A percentile compares a stretch with the other conserved stretches of the same genome.
Evolutionary conservation across 1,140 invertebrate genomes (phyloP).

Genomic region (Dolichoris vasculosae): DNA sequence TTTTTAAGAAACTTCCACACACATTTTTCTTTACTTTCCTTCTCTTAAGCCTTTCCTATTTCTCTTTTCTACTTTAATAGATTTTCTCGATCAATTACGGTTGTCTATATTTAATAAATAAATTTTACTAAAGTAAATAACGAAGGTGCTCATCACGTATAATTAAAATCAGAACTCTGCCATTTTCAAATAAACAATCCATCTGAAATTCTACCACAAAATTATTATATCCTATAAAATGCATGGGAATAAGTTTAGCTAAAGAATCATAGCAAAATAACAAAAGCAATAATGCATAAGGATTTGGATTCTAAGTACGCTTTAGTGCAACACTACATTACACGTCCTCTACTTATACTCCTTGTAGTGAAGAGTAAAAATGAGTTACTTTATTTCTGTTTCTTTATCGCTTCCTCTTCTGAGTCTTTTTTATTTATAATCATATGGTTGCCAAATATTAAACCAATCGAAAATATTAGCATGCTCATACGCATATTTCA

Average conservation of each 20-base stretch:
- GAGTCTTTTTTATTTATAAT: no score
- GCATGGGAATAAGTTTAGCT: neutral
- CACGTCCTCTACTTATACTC: neutral
- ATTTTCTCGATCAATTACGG: conserved; percentile 57
- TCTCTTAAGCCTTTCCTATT: neutral
- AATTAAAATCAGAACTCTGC: conserved; percentile 21
- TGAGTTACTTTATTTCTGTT: neutral
- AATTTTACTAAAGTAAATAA: conserved; percentile 52
- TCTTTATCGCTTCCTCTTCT: conserved; percentile 29
- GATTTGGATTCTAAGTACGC: conserved; percentile 35
- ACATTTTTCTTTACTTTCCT: neutral
- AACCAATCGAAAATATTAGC: neutral
- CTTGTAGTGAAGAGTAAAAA: neutral
- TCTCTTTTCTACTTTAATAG: neutral
- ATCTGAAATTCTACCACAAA: conserved; percentile 56
- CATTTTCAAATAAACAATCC: conserved; percentile 13
- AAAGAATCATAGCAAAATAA: conserved; percentile 37
- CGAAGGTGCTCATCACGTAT: neutral
- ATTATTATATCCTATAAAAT: conserved; percentile 57
- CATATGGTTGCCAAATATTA: no score
- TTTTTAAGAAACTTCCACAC: conserved; percentile 43
- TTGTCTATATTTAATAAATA: conserved; percentile 60
- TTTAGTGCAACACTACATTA: conserved; percentile 38
- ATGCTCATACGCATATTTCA: neutral
- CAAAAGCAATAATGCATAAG: conserved; percentile 28